These are phyloP conservation scores for Rhodinocichla rosea DNA, from an alignment of 2,113 vertebrate genomes.

Conservation along the genomic window DNA sequence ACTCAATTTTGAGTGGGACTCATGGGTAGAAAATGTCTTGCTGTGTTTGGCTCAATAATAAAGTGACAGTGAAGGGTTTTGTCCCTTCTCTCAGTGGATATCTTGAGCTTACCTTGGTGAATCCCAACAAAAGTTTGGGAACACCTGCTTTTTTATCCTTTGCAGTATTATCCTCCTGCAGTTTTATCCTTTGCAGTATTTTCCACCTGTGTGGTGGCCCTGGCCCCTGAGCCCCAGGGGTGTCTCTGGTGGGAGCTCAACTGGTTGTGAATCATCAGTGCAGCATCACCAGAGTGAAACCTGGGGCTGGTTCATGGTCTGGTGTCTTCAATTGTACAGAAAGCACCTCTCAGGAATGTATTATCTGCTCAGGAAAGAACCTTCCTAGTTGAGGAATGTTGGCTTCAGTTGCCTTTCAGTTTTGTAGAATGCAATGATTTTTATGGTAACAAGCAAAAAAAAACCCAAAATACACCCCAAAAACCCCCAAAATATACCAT, in stretches of 20 bases:
- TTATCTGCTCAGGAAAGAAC: not conserved
- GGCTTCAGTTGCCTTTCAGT: not conserved
- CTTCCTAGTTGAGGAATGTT: not conserved
- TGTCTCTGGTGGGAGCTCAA: not conserved
- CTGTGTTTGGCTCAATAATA: not conserved
- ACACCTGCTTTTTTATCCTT: not conserved
- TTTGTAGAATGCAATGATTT: not conserved
- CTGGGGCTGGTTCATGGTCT: not conserved
- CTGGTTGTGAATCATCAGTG: not conserved
- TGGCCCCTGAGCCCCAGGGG: not conserved
- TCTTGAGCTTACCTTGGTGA: not conserved
- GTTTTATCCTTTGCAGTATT: not conserved
- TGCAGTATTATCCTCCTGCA: not conserved
- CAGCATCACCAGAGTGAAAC: not conserved
- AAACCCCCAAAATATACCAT: not conserved
- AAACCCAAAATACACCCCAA: not conserved
- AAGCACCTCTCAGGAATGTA: not conserved
- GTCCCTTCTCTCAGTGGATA: not conserved
- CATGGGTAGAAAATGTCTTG: not conserved
- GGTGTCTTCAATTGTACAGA: fast-evolving
- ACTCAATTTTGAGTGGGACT: not conserved
- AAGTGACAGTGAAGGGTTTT: not conserved
- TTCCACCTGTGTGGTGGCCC: not conserved
- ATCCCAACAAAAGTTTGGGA: not conserved
- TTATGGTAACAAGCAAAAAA: not conserved